These are phyloP conservation scores for Prunella himalayana DNA, from an alignment of 2,113 vertebrate species.

Conservation along the genomic window DNA sequence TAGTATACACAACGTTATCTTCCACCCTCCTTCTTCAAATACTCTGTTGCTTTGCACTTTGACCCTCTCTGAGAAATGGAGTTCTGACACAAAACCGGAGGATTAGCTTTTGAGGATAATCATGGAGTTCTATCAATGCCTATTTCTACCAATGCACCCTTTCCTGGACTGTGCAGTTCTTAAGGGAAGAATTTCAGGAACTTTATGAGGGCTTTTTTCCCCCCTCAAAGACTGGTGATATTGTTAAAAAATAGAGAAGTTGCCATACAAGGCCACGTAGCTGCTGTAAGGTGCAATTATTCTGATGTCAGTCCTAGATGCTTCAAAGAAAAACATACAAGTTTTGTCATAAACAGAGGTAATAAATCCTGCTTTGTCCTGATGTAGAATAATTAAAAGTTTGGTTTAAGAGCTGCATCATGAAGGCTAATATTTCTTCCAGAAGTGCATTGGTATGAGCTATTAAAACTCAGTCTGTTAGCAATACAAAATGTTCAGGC, in stretches of 20 bases:
- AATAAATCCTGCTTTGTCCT: background rate
- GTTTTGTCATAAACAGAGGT: background rate
- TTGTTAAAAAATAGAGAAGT: background rate
- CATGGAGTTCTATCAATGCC: background rate
- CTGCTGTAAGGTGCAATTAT: background rate
- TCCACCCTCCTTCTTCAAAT: background rate
- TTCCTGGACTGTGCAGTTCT: background rate
- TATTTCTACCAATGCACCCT: background rate
- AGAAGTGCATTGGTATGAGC: background rate
- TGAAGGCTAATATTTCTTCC: background rate
- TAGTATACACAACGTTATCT: background rate
- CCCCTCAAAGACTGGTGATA: background rate
- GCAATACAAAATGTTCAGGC: background rate
- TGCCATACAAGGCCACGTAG: background rate
- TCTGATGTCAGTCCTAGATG: background rate
- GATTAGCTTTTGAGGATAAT: background rate
- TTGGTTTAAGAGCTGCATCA: background rate
- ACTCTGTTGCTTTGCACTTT: background rate
- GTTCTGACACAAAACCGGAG: background rate
- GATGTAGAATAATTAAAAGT: background rate
- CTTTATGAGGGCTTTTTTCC: fast-evolving
- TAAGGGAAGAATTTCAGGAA: background rate
- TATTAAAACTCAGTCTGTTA: background rate
- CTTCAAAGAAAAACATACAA: background rate
- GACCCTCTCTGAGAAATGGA: background rate